Evolutionary conservation across 2,797 vertebrate genomes (phyloP).

Genomic region (Balearica regulorum): DNA sequence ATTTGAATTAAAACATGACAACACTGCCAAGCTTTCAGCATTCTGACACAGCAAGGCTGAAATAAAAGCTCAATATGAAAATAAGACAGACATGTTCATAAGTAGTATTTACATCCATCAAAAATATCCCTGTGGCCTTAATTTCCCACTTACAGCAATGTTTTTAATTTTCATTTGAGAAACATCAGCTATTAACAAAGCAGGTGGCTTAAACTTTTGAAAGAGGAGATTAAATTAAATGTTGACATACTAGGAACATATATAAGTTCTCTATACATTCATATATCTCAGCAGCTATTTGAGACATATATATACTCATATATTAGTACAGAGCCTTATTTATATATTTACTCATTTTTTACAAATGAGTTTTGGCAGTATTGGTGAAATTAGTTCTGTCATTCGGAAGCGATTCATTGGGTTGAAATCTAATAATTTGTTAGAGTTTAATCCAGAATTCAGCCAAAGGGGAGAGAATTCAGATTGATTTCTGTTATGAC

Average conservation of each 20-base stretch:
- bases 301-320: neutral
- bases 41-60: conserved; percentile 61
- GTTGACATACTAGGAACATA: neutral
- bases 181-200: neutral
- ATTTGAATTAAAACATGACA: conserved; percentile 69
- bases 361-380: neutral
- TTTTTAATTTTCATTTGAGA: conserved; percentile 16
- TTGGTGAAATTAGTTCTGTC: neutral
- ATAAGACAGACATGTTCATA: conserved; percentile 45
- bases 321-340: neutral
- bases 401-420: neutral
- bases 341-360: neutral
- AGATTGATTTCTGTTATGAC: neutral
- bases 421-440: neutral
- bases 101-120: conserved; percentile 4
- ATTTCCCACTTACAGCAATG: neutral
- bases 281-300: neutral
- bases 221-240: conserved; percentile 3
- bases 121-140: neutral
- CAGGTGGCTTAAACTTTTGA: conserved; percentile 4
- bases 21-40: conserved; percentile 58
- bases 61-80: conserved; percentile 67
- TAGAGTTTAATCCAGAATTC: neutral
- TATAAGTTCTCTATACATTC: neutral
- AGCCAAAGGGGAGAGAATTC: neutral